Evolutionary conservation across 2,888 invertebrate genomes (phyloP).

Genomic region (Leptinotarsa peninsularis): DNA sequence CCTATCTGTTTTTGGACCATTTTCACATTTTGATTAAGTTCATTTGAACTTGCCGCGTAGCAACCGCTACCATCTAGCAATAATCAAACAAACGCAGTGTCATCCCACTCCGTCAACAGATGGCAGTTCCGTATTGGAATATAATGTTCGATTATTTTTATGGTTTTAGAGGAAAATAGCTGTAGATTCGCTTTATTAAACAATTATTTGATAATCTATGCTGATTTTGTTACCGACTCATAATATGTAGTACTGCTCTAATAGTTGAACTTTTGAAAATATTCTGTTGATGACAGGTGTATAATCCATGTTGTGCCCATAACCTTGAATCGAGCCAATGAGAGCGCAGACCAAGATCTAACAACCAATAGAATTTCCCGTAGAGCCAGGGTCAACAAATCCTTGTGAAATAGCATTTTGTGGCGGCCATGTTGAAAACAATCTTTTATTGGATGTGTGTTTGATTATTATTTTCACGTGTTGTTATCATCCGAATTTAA

Average conservation of each 20-base stretch:
- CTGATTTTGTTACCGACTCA: not conserved
- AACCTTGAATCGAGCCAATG: conserved; percentile 68
- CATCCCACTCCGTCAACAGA: conserved; percentile 9
- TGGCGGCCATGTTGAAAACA: conserved; percentile 69
- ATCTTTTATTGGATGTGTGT: conserved; percentile 66
- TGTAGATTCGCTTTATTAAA: not conserved
- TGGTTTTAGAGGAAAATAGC: not conserved
- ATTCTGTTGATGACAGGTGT: conserved; percentile 63
- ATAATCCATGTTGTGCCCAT: conserved; percentile 66
- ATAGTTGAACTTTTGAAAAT: conserved; percentile 10
- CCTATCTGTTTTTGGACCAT: not conserved
- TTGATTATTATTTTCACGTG: conserved; percentile 63
- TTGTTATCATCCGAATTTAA: conserved; percentile 52
- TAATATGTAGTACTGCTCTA: not conserved
- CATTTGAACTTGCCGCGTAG: conserved; percentile 37
- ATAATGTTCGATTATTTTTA: not conserved
- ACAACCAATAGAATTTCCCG: conserved; percentile 62
- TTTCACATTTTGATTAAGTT: not conserved
- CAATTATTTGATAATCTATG: not conserved
- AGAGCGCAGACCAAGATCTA: conserved; percentile 58
- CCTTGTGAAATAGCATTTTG: conserved; percentile 66
- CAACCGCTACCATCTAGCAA: conserved; percentile 8
- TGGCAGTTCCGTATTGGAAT: conserved; percentile 23
- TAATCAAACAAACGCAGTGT: not conserved
- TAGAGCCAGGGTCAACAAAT: conserved; percentile 68